Percentiles rank a stretch among this genome's conserved stretches.
Evolutionary conservation across 2,113 vertebrate genomes (phyloP).

Genomic region (Forbesichthys papilliferus): DNA sequence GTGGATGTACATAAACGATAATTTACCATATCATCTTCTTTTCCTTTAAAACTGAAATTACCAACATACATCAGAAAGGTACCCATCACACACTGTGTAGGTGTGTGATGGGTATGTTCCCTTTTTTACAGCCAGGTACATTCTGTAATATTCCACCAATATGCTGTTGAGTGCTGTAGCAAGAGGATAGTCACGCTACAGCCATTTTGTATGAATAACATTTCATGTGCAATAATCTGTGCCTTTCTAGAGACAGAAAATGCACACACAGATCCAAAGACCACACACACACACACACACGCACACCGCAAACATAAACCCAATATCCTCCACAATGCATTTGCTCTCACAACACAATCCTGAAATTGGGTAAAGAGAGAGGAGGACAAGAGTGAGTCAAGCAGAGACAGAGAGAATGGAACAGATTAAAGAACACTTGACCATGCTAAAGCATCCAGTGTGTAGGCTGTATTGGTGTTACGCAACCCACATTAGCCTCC

Average conservation of each 20-base stretch:
- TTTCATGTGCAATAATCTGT: slow-evolving; percentile 78
- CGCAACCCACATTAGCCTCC: too few species aligned
- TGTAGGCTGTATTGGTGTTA: too few species aligned
- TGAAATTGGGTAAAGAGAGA: slow-evolving; percentile 3
- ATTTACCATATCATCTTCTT: too few species aligned
- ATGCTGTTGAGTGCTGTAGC: slow-evolving; percentile 67
- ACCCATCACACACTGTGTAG: slow-evolving; percentile 54
- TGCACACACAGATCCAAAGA: neutral
- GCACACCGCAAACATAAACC: slow-evolving; percentile 10
- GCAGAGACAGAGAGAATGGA: slow-evolving; percentile 6
- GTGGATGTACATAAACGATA: neutral
- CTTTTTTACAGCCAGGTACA: slow-evolving; percentile 55
- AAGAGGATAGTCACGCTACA: slow-evolving; percentile 72
- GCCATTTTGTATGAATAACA: slow-evolving; percentile 75
- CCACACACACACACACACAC: slow-evolving; percentile 26
- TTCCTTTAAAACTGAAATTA: too few species aligned
- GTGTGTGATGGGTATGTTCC: slow-evolving; percentile 41
- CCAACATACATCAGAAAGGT: slow-evolving; percentile 39
- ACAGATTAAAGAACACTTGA: slow-evolving; percentile 34
- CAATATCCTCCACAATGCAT: neutral
- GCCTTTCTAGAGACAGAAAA: slow-evolving; percentile 68
- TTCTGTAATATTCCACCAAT: slow-evolving; percentile 71
- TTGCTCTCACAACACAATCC: neutral
- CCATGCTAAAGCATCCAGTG: too few species aligned
- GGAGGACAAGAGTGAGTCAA: slow-evolving; percentile 17